These are phyloP conservation scores for Eueides isabella DNA, from an alignment of 1,140 invertebrate species.

Conservation along the genomic window DNA sequence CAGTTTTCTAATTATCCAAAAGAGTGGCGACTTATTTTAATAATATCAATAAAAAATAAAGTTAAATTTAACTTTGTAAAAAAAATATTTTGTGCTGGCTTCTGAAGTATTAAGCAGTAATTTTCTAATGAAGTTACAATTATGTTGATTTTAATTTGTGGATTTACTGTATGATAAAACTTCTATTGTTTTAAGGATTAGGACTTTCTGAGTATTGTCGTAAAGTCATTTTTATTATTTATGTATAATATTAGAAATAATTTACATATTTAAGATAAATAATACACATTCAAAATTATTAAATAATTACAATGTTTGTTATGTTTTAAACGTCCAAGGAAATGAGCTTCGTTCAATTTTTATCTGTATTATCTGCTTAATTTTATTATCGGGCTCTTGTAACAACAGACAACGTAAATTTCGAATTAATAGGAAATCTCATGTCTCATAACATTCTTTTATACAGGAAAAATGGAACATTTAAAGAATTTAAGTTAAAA, in stretches of 20 bases:
- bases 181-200: not conserved
- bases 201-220: too few species aligned
- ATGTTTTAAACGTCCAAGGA: not conserved
- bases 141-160: not conserved
- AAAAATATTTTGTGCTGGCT: not conserved
- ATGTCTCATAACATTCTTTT: not conserved
- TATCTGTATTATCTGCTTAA: conserved; percentile 3
- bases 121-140: not conserved
- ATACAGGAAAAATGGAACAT: not conserved
- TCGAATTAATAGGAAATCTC: not conserved
- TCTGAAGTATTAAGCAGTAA: not conserved
- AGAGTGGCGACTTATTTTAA: not conserved
- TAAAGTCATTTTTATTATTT: too few species aligned
- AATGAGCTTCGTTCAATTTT: not conserved
- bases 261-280: too few species aligned
- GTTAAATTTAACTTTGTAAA: not conserved
- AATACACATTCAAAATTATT: too few species aligned
- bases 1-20: too few species aligned
- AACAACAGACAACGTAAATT: not conserved
- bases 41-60: not conserved
- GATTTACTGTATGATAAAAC: not conserved
- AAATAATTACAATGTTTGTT: not conserved
- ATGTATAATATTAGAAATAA: too few species aligned
- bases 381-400: not conserved
- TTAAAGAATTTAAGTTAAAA: not conserved